A percentile compares a stretch with the other conserved stretches of the same genome.
These are phyloP conservation scores for Achatina immaculata DNA, from an alignment of 1,140 invertebrate genomes.

Conservation along the genomic window DNA sequence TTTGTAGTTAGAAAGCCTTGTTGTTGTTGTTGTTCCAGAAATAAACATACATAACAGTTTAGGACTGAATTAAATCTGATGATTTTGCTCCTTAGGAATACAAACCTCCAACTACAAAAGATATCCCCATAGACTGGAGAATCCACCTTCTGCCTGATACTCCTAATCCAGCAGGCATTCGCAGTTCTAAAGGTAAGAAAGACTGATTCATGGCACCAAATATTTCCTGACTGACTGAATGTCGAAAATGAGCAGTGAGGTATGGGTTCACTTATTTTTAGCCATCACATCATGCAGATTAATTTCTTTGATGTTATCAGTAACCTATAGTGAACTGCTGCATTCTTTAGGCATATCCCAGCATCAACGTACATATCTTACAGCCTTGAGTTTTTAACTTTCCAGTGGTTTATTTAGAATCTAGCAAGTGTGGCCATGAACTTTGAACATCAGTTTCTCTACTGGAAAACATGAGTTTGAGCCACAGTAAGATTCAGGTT, in stretches of 20 bases:
- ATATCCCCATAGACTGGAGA: constrained; percentile 73
- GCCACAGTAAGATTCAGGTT: too few relatives aligned
- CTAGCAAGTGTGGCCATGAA: too few relatives aligned
- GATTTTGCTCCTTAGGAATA: constrained; percentile 73
- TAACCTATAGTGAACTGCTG: neutral
- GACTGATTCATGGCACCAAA: neutral
- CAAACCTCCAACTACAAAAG: constrained; percentile 84
- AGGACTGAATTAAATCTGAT: too few relatives aligned
- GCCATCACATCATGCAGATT: neutral
- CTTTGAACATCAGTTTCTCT: too few relatives aligned
- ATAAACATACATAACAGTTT: too few relatives aligned
- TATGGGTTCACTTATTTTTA: neutral
- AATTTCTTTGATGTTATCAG: neutral
- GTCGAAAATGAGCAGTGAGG: neutral
- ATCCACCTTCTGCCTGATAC: constrained; percentile 80
- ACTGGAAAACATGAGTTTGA: too few relatives aligned
- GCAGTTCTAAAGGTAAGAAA: constrained; percentile 81
- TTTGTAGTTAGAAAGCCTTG: too few relatives aligned
- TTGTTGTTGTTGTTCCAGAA: too few relatives aligned
- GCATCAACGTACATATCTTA: too few relatives aligned
- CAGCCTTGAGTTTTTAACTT: too few relatives aligned
- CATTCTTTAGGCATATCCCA: neutral
- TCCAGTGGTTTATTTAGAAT: too few relatives aligned
- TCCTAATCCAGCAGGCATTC: constrained; percentile 78
- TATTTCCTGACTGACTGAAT: neutral